Conservation (phyloP, 2,113 vertebrate genomes). For the Aptenodytes patagonicus region DNA sequence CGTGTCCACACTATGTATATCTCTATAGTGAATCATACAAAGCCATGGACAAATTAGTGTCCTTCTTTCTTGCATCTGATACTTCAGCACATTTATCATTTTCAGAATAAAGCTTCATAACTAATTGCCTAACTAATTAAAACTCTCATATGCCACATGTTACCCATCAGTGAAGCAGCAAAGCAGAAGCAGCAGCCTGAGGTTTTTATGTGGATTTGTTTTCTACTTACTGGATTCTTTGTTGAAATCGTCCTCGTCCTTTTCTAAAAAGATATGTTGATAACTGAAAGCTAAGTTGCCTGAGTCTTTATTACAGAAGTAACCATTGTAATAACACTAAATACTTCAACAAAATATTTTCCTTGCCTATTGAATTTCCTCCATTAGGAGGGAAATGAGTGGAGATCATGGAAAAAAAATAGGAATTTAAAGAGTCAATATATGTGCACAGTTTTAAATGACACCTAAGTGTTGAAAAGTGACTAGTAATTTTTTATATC, state of each 20-base stretch:
- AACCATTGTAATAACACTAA: background rate
- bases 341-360: background rate
- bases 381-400: background rate
- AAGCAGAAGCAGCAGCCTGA: background rate
- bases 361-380: background rate
- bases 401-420: background rate
- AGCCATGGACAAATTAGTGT: background rate
- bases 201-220: background rate
- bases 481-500: background rate
- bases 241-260: background rate
- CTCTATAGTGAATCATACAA: background rate
- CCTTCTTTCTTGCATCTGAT: background rate
- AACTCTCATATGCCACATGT: background rate
- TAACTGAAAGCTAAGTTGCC: background rate
- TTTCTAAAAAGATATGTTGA: background rate
- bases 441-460: background rate
- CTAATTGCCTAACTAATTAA: conserved; percentile 39
- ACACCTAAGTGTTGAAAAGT: background rate
- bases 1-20: background rate
- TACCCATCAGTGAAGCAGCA: background rate
- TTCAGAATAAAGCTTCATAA: conserved; percentile 19
- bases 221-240: background rate
- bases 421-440: background rate
- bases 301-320: background rate
- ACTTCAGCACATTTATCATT: background rate